Percentiles rank a stretch among this genome's conserved stretches.
phyloP scores from a whole-genome alignment of 1,140 invertebrate genomes.

The Bradysia coprophila region DNA sequence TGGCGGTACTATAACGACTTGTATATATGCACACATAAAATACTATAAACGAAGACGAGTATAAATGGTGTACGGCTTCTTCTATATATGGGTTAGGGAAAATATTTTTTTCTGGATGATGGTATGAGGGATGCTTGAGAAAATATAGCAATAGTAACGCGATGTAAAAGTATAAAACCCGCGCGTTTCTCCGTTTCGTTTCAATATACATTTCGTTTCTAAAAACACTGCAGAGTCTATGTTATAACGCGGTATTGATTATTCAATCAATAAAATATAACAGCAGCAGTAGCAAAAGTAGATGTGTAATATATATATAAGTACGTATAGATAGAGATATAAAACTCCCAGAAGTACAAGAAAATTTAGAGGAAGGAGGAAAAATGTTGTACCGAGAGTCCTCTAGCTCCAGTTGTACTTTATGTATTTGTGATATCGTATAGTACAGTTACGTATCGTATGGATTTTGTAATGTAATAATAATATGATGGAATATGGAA shows the following conservation, averaged over 20 bases:
- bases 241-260: conserved; percentile 1
- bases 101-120: background rate
- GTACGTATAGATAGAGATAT: no score
- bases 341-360: background rate
- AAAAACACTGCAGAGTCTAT: background rate
- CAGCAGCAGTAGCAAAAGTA: background rate
- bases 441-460: no score
- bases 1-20: background rate
- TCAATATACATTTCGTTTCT: background rate
- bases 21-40: background rate
- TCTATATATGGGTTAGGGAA: no score
- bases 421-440: background rate
- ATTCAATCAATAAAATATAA: conserved; percentile 2
- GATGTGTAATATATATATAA: no score
- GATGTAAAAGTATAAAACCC: background rate
- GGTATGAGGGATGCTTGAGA: background rate
- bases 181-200: background rate
- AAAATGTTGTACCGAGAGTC: background rate
- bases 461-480: background rate
- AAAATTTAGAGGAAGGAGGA: background rate
- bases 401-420: background rate
- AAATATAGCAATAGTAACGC: background rate
- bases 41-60: background rate
- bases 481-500: background rate
- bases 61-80: background rate